These are phyloP conservation scores for Luffia ferchaultella DNA, from an alignment of 2,888 invertebrate species.

Conservation along the genomic window DNA sequence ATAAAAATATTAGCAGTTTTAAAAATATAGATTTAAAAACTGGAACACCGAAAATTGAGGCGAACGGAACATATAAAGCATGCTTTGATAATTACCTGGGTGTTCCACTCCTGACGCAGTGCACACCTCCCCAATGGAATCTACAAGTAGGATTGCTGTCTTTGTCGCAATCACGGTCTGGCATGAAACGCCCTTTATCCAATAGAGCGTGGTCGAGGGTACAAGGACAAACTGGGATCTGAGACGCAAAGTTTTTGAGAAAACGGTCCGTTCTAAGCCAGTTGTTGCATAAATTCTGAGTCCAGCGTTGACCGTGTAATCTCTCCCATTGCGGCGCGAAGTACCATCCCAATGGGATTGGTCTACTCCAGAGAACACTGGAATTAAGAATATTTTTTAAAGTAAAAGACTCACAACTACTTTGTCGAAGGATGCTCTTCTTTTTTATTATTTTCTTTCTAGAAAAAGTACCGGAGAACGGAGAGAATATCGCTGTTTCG, in stretches of 20 bases:
- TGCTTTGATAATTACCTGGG: too few relatives aligned
- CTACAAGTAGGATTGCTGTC: constrained; percentile 89
- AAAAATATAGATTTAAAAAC: too few relatives aligned
- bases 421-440: too few relatives aligned
- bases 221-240: constrained; percentile 90
- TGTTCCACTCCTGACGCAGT: constrained; percentile 91
- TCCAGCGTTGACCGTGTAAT: constrained; percentile 82
- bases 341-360: constrained; percentile 94
- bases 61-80: too few relatives aligned
- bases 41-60: too few relatives aligned
- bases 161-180: constrained; percentile 90
- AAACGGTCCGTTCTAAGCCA: constrained; percentile 89
- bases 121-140: constrained; percentile 88
- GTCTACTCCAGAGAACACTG: constrained; percentile 86
- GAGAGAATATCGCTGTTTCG: too few relatives aligned
- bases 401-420: too few relatives aligned
- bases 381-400: too few relatives aligned
- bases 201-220: constrained; percentile 87
- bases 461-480: too few relatives aligned
- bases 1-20: too few relatives aligned
- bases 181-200: constrained; percentile 92
- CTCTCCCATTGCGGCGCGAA: constrained; percentile 90
- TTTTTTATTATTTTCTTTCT: too few relatives aligned
- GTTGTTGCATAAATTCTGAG: constrained; percentile 82
- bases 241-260: constrained; percentile 85